phyloP scores from a whole-genome alignment of 2,888 invertebrate genomes.

The Stomorhina lunata region DNA sequence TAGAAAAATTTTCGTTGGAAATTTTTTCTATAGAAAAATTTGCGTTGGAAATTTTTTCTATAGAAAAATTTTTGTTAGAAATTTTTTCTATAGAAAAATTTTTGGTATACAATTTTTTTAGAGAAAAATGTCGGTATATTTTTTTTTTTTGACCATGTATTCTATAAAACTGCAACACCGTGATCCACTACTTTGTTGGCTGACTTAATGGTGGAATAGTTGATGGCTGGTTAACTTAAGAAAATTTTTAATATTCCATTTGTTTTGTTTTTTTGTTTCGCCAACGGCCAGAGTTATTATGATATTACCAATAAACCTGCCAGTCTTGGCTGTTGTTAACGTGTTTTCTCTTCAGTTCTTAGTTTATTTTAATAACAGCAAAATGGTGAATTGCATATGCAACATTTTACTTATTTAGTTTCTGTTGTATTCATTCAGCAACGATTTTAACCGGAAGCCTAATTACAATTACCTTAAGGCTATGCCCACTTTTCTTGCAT shows the following conservation, averaged over 20 bases:
- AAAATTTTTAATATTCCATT: constrained; percentile 58
- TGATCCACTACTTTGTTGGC: background rate
- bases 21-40: too few relatives aligned
- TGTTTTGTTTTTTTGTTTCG: constrained; percentile 50
- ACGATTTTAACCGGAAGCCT: constrained; percentile 68
- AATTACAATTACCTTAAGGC: constrained; percentile 67
- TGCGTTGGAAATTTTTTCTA: too few relatives aligned
- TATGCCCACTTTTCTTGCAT: constrained; percentile 59
- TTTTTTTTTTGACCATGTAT: too few relatives aligned
- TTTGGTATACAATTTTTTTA: too few relatives aligned
- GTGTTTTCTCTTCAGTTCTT: background rate
- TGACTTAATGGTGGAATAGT: constrained; percentile 1
- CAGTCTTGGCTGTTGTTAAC: constrained; percentile 43
- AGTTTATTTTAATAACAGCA: constrained; percentile 23
- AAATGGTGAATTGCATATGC: constrained; percentile 11
- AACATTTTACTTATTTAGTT: too few relatives aligned
- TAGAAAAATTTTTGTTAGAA: too few relatives aligned
- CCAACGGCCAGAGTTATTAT: constrained; percentile 61
- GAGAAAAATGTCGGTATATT: too few relatives aligned
- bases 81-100: too few relatives aligned
- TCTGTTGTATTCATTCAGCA: background rate
- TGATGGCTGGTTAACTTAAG: constrained; percentile 23
- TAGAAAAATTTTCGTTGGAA: too few relatives aligned
- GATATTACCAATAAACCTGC: constrained; percentile 55
- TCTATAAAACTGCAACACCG: too few relatives aligned